phyloP scores from a whole-genome alignment of 2,888 invertebrate genomes.

The Hypercompe scribonia region DNA sequence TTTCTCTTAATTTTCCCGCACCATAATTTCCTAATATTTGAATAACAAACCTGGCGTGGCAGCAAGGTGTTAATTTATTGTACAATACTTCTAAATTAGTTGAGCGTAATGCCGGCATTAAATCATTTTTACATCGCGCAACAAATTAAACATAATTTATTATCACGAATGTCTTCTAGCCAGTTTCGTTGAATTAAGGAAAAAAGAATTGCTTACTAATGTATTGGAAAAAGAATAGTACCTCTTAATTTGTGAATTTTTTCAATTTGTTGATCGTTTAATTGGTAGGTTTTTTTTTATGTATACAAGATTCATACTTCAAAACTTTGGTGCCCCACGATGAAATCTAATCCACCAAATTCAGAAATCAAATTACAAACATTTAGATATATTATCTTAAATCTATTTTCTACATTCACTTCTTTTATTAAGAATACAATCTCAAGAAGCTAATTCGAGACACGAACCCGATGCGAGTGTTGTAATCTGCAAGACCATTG shows the following conservation, averaged over 20 bases:
- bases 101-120: constrained; percentile 62
- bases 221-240: constrained; percentile 33
- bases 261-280: background rate
- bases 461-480: background rate
- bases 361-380: too few relatives aligned
- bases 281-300: too few relatives aligned
- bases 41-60: constrained; percentile 25
- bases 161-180: constrained; percentile 54
- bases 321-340: too few relatives aligned
- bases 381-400: too few relatives aligned
- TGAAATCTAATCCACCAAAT: too few relatives aligned
- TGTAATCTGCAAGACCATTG: background rate
- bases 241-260: background rate
- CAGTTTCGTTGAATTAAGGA: constrained; percentile 49
- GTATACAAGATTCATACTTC: too few relatives aligned
- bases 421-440: background rate
- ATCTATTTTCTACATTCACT: background rate
- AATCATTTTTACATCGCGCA: constrained; percentile 68
- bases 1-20: constrained; percentile 18
- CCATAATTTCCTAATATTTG: constrained; percentile 28
- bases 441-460: background rate
- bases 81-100: constrained; percentile 68
- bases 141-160: constrained; percentile 70
- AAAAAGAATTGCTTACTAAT: constrained; percentile 41
- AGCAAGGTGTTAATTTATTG: constrained; percentile 65